These are phyloP conservation scores for Betta splendens DNA, from an alignment of 2,797 vertebrate species.

Conservation along the genomic window DNA sequence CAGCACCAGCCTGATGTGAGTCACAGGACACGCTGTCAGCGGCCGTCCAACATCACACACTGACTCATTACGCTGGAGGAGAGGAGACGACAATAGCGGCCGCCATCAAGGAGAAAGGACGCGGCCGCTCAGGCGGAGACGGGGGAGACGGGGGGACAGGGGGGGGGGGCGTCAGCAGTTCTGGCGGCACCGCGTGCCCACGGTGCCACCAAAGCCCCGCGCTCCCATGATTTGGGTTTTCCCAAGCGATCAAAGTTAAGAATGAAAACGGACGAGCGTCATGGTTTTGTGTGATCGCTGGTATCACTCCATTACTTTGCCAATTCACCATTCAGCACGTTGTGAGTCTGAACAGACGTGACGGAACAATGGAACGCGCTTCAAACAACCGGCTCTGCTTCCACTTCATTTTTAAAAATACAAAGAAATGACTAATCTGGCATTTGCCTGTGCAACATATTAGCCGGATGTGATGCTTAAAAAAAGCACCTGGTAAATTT, in stretches of 20 bases:
- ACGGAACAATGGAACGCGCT: not conserved
- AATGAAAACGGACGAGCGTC: not conserved
- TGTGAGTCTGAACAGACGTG: not conserved
- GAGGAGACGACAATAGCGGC: slow-evolving; percentile 63
- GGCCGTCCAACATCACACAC: slow-evolving; percentile 72
- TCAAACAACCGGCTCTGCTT: not conserved
- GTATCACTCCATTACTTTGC: not conserved
- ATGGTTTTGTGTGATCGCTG: too few relatives aligned
- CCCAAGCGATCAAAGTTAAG: not conserved
- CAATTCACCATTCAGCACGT: not conserved
- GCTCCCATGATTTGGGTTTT: not conserved
- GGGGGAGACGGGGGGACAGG: slow-evolving; percentile 45
- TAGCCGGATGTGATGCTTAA: slow-evolving; percentile 20
- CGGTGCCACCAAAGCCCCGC: slow-evolving; percentile 3
- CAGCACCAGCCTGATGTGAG: slow-evolving; percentile 66
- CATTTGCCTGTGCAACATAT: not conserved
- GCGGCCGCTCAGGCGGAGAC: slow-evolving; percentile 38
- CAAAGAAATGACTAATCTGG: not conserved
- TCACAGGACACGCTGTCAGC: slow-evolving; percentile 73
- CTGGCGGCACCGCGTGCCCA: slow-evolving; percentile 13
- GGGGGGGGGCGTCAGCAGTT: slow-evolving; percentile 46
- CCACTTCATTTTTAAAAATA: slow-evolving; percentile 2
- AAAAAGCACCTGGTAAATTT: slow-evolving; percentile 29
- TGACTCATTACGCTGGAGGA: slow-evolving; percentile 73
- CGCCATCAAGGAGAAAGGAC: slow-evolving; percentile 66